phyloP scores from a whole-genome alignment of 2,797 vertebrate species.

The Valencia hispanica region DNA sequence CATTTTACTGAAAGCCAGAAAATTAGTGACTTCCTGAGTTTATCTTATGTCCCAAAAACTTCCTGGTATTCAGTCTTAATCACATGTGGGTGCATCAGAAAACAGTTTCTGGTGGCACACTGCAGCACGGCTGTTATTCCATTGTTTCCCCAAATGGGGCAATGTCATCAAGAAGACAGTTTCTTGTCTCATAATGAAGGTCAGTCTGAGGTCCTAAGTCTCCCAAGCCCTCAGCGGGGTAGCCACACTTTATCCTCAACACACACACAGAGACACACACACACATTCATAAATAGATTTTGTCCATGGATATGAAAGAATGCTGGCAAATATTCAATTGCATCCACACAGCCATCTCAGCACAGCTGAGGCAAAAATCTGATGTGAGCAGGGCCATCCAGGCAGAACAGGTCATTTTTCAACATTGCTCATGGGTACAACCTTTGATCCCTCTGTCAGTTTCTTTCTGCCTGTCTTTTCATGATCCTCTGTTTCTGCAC shows the following conservation, averaged over 20 bases:
- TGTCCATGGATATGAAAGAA: not conserved
- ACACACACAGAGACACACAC: conserved; percentile 7
- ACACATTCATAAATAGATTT: not conserved
- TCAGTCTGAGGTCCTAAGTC: conserved; percentile 27
- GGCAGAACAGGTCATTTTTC: conserved; percentile 66
- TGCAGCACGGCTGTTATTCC: conserved; percentile 23
- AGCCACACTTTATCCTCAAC: conserved; percentile 23
- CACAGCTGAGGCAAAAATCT: conserved; percentile 58
- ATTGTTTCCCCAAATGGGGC: conserved; percentile 35
- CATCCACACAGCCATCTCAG: conserved; percentile 44
- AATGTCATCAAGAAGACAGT: conserved; percentile 24
- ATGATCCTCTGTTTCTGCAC: not conserved
- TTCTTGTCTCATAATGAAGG: conserved; percentile 44
- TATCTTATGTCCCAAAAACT: not conserved
- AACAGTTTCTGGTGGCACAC: not conserved
- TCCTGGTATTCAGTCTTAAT: not conserved
- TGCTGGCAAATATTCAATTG: conserved; percentile 24
- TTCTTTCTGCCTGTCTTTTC: not conserved
- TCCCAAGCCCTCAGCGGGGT: conserved; percentile 28
- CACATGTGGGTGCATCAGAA: not conserved
- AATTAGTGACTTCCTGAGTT: not conserved
- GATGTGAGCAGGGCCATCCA: conserved; percentile 54
- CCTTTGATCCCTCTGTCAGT: conserved; percentile 50
- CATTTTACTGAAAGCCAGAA: not conserved
- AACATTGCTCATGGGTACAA: conserved; percentile 52